Evolutionary conservation across 2,888 invertebrate species (phyloP).

Genomic region (Parapristionchus giblindavisi): DNA sequence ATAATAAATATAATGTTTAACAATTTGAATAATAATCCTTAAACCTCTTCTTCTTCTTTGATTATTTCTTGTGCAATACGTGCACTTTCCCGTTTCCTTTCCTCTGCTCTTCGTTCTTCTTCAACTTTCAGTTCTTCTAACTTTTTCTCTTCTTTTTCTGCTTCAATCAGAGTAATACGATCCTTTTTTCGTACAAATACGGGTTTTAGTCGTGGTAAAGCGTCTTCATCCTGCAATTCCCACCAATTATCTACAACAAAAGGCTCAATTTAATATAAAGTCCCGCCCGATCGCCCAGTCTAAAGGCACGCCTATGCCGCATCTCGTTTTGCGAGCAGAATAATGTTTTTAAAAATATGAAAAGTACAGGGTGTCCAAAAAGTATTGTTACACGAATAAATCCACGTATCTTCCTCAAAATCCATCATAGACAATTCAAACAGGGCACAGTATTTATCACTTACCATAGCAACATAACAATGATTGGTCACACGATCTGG

Average conservation of each 20-base stretch:
- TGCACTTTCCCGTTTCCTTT: constrained; percentile 85
- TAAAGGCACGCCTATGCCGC: no score
- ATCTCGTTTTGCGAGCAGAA: no score
- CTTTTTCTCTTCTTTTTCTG: constrained; percentile 85
- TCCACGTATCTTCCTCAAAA: no score
- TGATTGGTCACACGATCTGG: no score
- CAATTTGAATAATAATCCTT: neutral
- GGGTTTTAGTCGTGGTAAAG: constrained; percentile 73
- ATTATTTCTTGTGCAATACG: constrained; percentile 66
- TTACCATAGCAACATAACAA: no score
- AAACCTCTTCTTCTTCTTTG: constrained; percentile 77
- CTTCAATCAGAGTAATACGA: constrained; percentile 91
- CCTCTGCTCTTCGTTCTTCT: constrained; percentile 85
- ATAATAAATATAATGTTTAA: neutral
- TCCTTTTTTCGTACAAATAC: constrained; percentile 74
- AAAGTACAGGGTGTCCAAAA: no score
- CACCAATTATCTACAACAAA: constrained; percentile 73
- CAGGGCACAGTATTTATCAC: no score
- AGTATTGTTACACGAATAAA: no score
- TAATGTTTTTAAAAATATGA: no score
- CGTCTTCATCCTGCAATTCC: constrained; percentile 72
- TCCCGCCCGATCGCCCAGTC: no score
- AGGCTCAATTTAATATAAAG: no score
- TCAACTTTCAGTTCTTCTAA: constrained; percentile 86
- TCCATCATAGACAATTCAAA: no score